Percentiles rank a stretch among this genome's conserved stretches.
These are phyloP conservation scores for Arenaria interpres DNA, from an alignment of 2,113 vertebrate genomes.

Conservation along the genomic window DNA sequence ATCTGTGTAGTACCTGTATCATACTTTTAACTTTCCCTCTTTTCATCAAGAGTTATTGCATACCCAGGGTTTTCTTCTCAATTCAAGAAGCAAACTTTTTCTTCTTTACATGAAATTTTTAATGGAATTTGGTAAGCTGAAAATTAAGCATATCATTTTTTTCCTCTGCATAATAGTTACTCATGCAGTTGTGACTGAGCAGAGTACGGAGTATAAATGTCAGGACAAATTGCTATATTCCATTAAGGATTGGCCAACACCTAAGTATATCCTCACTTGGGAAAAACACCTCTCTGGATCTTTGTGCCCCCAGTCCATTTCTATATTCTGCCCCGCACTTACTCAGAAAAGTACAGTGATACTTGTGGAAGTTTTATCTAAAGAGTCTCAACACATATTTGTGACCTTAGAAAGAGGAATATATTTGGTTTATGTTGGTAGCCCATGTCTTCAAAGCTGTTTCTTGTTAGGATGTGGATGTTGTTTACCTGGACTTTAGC, in stretches of 20 bases:
- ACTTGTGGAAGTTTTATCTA: background rate
- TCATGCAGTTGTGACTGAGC: background rate
- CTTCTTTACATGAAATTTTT: background rate
- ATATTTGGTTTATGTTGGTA: background rate
- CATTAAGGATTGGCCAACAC: background rate
- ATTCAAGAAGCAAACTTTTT: background rate
- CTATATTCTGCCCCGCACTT: background rate
- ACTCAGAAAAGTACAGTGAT: background rate
- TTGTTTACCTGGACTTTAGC: no score
- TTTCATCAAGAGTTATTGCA: background rate
- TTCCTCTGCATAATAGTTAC: background rate
- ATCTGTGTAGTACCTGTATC: background rate
- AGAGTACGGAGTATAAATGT: rapidly evolving
- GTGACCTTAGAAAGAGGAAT: background rate
- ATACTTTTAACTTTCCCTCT: background rate
- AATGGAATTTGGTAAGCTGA: background rate
- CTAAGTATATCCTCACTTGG: background rate
- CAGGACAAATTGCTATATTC: background rate
- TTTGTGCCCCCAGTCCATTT: background rate
- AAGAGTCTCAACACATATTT: rapidly evolving
- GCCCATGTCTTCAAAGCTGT: background rate
- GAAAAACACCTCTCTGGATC: background rate
- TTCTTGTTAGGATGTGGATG: background rate
- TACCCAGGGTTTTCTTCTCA: background rate
- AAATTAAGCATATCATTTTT: background rate